These are phyloP conservation scores for Solea solea DNA, from an alignment of 2,113 vertebrate genomes.

Conservation along the genomic window DNA sequence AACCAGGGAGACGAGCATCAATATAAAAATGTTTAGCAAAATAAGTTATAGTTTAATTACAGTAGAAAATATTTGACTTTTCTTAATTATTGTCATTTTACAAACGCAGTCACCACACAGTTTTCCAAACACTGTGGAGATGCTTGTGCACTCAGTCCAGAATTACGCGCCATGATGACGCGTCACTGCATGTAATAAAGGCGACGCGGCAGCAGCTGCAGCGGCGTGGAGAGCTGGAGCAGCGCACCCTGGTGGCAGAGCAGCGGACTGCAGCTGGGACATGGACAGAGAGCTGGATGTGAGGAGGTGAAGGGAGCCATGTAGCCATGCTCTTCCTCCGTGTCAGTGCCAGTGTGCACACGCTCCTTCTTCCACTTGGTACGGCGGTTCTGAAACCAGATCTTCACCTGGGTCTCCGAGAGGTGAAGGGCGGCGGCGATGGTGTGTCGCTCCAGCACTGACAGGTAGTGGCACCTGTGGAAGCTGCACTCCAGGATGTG, in stretches of 20 bases:
- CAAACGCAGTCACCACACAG: background rate
- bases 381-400: slow-evolving; percentile 85
- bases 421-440: slow-evolving; percentile 74
- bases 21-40: slow-evolving; percentile 51
- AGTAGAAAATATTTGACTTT: slow-evolving; percentile 42
- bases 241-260: slow-evolving; percentile 16
- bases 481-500: slow-evolving; percentile 80
- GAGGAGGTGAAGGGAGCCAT: background rate
- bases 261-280: slow-evolving; percentile 10
- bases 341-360: slow-evolving; percentile 31
- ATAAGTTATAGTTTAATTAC: slow-evolving; percentile 56
- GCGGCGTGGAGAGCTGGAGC: background rate
- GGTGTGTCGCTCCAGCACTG: slow-evolving; percentile 78
- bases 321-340: slow-evolving; percentile 46
- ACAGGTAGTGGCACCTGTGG: slow-evolving; percentile 79
- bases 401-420: slow-evolving; percentile 84
- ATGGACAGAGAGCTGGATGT: background rate
- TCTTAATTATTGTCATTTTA: background rate
- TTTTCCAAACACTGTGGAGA: background rate
- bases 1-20: background rate
- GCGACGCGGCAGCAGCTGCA: slow-evolving; percentile 17
- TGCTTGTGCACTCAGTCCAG: background rate
- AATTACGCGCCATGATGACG: background rate
- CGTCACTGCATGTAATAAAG: slow-evolving; percentile 26
- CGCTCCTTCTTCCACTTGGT: slow-evolving; percentile 85